Percentiles rank a stretch among this genome's conserved stretches.
phyloP scores from a whole-genome alignment of 2,888 invertebrate genomes.

The Acholoe squamosa region DNA sequence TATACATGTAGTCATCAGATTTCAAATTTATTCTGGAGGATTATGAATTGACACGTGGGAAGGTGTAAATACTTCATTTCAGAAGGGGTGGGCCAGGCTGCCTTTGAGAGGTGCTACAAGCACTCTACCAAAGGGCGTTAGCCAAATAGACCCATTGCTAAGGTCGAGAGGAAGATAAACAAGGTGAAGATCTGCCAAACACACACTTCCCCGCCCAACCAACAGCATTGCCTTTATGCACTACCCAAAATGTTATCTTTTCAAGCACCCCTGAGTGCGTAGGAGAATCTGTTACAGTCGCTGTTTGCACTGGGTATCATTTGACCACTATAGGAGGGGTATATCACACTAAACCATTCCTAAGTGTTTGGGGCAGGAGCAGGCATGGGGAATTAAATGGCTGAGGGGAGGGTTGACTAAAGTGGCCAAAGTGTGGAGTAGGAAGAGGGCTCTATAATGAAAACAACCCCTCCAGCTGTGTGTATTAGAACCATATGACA shows the following conservation, averaged over 20 bases:
- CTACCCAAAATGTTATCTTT: slow-evolving; percentile 13
- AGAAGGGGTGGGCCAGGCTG: not conserved
- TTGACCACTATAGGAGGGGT: not conserved
- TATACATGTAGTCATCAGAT: too few species aligned
- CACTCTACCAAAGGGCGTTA: not conserved
- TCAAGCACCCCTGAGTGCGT: slow-evolving; percentile 4
- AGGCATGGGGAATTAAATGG: not conserved
- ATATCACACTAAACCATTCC: not conserved
- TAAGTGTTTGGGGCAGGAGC: not conserved
- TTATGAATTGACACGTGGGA: too few species aligned
- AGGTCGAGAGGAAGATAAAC: slow-evolving; percentile 11
- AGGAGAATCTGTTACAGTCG: not conserved
- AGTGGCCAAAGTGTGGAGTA: not conserved
- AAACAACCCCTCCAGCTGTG: slow-evolving; percentile 21
- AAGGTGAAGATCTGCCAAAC: not conserved
- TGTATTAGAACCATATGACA: slow-evolving; percentile 17
- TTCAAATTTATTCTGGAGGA: too few species aligned
- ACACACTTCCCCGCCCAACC: not conserved
- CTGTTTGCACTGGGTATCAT: slow-evolving; percentile 1
- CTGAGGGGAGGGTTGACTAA: not conserved
- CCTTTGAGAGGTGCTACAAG: not conserved
- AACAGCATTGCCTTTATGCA: not conserved
- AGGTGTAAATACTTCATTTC: not conserved
- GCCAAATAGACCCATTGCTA: not conserved
- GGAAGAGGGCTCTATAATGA: not conserved